These are phyloP conservation scores for Lutraria lutraria DNA, from an alignment of 2,888 invertebrate species.

Conservation along the genomic window DNA sequence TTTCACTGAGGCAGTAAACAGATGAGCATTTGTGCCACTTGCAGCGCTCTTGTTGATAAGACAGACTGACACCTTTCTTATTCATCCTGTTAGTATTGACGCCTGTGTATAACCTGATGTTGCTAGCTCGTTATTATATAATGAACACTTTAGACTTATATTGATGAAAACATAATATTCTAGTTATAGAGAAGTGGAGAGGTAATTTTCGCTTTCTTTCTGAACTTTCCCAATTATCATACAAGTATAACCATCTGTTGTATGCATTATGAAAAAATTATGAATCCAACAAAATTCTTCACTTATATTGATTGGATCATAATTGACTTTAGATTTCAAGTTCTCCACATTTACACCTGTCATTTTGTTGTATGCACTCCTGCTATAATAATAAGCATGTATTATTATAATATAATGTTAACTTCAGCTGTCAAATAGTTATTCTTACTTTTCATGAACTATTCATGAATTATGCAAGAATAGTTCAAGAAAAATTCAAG, in stretches of 20 bases:
- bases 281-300: neutral
- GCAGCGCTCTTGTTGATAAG: neutral
- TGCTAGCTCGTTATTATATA: too few species aligned
- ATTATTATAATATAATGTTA: neutral
- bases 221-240: neutral
- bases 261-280: neutral
- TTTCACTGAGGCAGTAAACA: too few species aligned
- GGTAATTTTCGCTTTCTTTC: neutral
- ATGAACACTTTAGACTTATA: too few species aligned
- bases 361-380: neutral
- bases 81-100: too few species aligned
- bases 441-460: too few species aligned
- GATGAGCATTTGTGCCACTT: too few species aligned
- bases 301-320: neutral
- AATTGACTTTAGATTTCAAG: neutral
- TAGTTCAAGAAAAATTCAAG: too few species aligned
- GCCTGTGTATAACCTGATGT: too few species aligned
- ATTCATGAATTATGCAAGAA: too few species aligned
- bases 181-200: conserved; percentile 6
- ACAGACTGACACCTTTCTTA: neutral
- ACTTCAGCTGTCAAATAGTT: too few species aligned
- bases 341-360: neutral
- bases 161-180: neutral
- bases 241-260: neutral
- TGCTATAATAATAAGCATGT: neutral